A percentile compares a stretch with the other conserved stretches of the same genome.
Evolutionary conservation across 2,797 vertebrate species (phyloP).

Genomic region (Calcarius lapponicus): DNA sequence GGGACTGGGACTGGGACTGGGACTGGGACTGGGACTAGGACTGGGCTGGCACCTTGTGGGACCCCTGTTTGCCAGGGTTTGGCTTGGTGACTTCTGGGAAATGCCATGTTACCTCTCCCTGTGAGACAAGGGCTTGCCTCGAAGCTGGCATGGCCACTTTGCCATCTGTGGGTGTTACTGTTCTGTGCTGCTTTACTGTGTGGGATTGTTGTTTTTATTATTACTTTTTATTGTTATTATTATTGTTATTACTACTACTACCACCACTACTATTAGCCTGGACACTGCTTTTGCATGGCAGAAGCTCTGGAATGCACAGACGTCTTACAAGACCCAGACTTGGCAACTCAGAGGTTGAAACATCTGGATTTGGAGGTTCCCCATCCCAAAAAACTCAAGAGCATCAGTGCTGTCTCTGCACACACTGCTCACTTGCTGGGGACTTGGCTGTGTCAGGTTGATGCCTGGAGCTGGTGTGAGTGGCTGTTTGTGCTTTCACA

Average conservation of each 20-base stretch:
- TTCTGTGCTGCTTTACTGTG: neutral
- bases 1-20: neutral
- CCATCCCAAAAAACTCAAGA: neutral
- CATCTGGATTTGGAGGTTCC: neutral
- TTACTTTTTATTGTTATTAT: neutral
- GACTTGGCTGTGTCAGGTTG: accelerated
- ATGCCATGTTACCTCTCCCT: neutral
- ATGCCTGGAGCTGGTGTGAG: accelerated
- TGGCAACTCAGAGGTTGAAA: neutral
- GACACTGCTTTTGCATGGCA: neutral
- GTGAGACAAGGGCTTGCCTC: neutral
- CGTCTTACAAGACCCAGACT: neutral
- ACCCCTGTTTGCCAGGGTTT: neutral
- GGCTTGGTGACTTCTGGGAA: neutral
- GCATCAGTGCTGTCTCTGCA: accelerated
- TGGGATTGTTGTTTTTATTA: neutral
- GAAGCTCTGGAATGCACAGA: neutral
- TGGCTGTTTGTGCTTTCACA: neutral
- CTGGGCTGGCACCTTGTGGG: neutral
- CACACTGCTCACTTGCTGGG: accelerated
- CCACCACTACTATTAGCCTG: neutral
- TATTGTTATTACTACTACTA: neutral
- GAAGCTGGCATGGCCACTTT: neutral
- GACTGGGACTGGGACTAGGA: neutral
- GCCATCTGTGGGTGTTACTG: neutral